Conservation (phyloP, 1,140 invertebrate species). For the Frieseomelitta varia region DNA sequence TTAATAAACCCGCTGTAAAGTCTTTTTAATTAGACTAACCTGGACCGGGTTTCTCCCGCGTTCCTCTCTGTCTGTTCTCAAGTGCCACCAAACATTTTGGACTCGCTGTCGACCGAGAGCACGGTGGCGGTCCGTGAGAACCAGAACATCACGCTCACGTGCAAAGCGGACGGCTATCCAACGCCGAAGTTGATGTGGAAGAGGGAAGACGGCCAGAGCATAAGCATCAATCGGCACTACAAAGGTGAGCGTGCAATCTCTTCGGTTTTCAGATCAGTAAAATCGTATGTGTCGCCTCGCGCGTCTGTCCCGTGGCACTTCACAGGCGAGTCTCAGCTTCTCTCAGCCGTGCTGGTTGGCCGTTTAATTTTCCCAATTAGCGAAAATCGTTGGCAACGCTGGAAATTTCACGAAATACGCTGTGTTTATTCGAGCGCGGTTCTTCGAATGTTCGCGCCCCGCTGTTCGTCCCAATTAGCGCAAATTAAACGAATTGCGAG, state of each 20-base stretch:
- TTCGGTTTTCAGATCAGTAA: background rate
- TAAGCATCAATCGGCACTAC: constrained; percentile 89
- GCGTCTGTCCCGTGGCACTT: no score
- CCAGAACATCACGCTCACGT: constrained; percentile 94
- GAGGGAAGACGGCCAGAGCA: constrained; percentile 92
- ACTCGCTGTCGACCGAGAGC: constrained; percentile 91
- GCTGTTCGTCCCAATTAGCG: constrained; percentile 11
- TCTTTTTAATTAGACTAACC: background rate
- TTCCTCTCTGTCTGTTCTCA: constrained; percentile 58
- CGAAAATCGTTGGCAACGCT: background rate
- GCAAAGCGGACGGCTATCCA: constrained; percentile 94
- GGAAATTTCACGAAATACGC: background rate
- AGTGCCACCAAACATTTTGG: constrained; percentile 95
- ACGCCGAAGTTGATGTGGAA: constrained; percentile 94
- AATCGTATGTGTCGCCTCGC: no score
- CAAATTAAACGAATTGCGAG: constrained; percentile 1
- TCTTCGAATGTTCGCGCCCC: background rate
- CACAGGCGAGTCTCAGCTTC: background rate
- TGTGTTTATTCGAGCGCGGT: constrained; percentile 1
- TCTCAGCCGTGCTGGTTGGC: no score
- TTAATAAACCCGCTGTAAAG: no score
- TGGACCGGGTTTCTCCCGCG: no score
- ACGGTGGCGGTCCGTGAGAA: constrained; percentile 94
- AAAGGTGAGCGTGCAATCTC: constrained; percentile 85
- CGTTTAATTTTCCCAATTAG: constrained; percentile 23